Base-by-base conservation (phyloP, 2,888 invertebrate species). In the Erebia aethiops region DNA sequence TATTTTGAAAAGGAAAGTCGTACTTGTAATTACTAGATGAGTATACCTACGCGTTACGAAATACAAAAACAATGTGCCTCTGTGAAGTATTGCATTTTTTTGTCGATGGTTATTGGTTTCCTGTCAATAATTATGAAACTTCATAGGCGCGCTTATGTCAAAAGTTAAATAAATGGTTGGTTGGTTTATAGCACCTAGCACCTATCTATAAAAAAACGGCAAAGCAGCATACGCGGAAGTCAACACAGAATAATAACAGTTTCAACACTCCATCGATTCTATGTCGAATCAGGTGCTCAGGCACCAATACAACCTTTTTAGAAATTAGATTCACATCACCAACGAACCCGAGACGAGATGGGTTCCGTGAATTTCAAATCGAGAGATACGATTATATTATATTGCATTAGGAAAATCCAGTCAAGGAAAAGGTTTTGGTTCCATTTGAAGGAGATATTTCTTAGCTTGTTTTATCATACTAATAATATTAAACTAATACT, bases 261-360 rank as follows among this genome's bases (percentile, higher is more conserved):
- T 67, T 71, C 71, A 73, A 75, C 74, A 75, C 71, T 69, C 58
- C 64, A 67, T 70, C 56, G 70, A 67, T 54, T 74, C 75, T 69
- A 58, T 72, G 67, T 66, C 74, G 69, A 76, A 76, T 70, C 63
- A 67, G 61, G 64, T 74, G 64, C 58, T 68, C 66, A 67, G 63
- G 57, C 66, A 67, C 41, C 71, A 62, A 72, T 73, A 56, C 49
- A 43, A 66, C 62, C 68, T 58, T 54, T 71, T 61, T 61, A 60
- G 64, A 67, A 35, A 35, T 35, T 26, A 26, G 2, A 26, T 26
- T 26, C 1, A 26, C 26, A 2, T 54, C 41, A 13, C 58, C 58
- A 61, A 61, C 56, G 70, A 76, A 73, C 64, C 72, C 73, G 67
- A 70, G 67, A 73, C 75, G 65, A 74, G 3, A 75, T 69, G 67